phyloP scores from a whole-genome alignment of 1,140 invertebrate species.

The Drosophila sproati region DNA sequence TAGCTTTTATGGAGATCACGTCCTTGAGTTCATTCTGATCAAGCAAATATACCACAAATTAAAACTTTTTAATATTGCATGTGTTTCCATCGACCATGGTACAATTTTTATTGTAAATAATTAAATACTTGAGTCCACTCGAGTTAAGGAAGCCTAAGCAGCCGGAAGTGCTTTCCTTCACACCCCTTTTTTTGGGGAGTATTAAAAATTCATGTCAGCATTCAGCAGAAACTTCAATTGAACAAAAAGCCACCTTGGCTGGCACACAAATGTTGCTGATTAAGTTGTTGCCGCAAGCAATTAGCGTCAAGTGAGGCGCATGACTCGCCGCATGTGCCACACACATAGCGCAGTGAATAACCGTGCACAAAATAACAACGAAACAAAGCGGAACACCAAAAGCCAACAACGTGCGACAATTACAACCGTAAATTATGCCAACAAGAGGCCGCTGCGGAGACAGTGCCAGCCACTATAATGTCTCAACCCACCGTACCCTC shows the following conservation, averaged over 20 bases:
- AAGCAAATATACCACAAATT: no score
- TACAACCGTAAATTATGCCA: constrained; percentile 78
- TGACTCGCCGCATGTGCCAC: constrained; percentile 68
- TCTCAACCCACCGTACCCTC: constrained; percentile 13
- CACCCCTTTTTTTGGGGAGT: not conserved
- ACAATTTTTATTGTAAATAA: no score
- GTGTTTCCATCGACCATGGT: no score
- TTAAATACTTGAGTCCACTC: not conserved
- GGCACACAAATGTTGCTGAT: constrained; percentile 69
- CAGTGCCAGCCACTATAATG: constrained; percentile 40
- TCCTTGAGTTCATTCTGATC: no score
- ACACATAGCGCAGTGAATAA: constrained; percentile 26
- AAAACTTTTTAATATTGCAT: no score
- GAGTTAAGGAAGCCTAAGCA: not conserved
- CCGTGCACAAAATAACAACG: constrained; percentile 21
- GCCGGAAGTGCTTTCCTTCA: not conserved
- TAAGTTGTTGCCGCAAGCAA: constrained; percentile 75
- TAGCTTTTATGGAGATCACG: no score
- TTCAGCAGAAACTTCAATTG: constrained; percentile 14
- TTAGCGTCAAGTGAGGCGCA: constrained; percentile 72
- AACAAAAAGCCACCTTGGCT: constrained; percentile 21
- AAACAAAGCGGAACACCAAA: constrained; percentile 49
- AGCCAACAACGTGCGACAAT: constrained; percentile 69
- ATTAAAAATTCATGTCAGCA: not conserved
- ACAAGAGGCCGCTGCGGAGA: constrained; percentile 42